These are phyloP conservation scores for Apoda limacodes DNA, from an alignment of 2,888 invertebrate genomes.

Conservation along the genomic window DNA sequence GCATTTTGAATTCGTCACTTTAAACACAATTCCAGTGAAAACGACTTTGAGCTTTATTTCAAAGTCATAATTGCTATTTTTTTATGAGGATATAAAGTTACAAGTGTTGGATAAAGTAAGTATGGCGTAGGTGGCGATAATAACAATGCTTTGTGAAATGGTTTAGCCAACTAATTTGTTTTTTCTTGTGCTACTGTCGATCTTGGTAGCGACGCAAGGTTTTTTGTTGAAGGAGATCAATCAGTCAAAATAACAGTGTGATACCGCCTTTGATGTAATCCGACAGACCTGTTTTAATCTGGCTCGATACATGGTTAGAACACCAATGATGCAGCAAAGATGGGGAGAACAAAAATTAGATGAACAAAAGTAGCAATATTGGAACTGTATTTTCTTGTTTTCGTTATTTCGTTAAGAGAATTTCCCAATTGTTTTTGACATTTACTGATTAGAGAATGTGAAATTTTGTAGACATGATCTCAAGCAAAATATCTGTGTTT, in stretches of 20 bases:
- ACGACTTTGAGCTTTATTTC: conserved; percentile 38
- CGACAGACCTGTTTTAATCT: conserved; percentile 67
- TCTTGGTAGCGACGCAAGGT: conserved; percentile 65
- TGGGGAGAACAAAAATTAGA: too few relatives aligned
- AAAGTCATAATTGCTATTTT: conserved; percentile 25
- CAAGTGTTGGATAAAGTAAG: conserved; percentile 30
- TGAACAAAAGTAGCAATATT: too few relatives aligned
- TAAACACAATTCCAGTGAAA: conserved; percentile 17
- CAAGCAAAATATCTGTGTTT: too few relatives aligned
- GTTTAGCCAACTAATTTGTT: conserved; percentile 70
- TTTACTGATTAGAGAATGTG: too few relatives aligned
- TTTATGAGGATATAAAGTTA: too few relatives aligned
- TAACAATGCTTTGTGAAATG: conserved; percentile 68
- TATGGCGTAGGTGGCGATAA: conserved; percentile 59
- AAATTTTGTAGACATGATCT: too few relatives aligned
- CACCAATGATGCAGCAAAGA: conserved; percentile 65
- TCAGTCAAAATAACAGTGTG: conserved; percentile 71
- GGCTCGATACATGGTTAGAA: conserved; percentile 66
- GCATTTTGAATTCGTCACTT: too few relatives aligned
- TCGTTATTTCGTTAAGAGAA: too few relatives aligned
- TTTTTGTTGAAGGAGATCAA: conserved; percentile 65
- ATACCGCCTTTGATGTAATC: conserved; percentile 68
- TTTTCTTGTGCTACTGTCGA: conserved; percentile 69
- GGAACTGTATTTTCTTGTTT: too few relatives aligned
- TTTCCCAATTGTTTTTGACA: too few relatives aligned